These are phyloP conservation scores for Diplodus sargus DNA, from an alignment of 2,797 vertebrate genomes.

Conservation along the genomic window DNA sequence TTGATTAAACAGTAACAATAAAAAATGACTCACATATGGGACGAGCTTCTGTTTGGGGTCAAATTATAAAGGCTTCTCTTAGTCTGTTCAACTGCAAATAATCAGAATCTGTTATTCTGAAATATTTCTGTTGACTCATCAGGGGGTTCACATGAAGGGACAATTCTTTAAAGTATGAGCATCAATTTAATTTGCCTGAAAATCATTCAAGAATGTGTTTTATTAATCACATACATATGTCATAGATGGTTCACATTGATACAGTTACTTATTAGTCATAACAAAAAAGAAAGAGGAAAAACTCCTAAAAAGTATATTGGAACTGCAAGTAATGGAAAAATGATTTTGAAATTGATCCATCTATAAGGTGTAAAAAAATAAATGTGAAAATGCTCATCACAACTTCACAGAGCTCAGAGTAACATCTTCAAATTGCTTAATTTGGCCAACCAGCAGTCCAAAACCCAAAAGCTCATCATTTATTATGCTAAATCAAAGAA, in stretches of 20 bases:
- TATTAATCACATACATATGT: neutral
- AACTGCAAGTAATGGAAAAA: too few species aligned
- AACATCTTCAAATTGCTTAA: too few species aligned
- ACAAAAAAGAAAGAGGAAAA: too few species aligned
- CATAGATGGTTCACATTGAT: neutral
- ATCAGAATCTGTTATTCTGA: neutral
- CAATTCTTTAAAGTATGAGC: neutral
- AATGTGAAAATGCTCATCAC: too few species aligned
- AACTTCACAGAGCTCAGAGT: too few species aligned
- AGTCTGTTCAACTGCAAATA: constrained; percentile 11
- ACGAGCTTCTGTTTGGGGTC: neutral
- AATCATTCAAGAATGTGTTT: neutral
- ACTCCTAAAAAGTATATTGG: too few species aligned
- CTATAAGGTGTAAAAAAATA: too few species aligned
- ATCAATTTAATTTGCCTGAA: neutral
- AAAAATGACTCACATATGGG: neutral
- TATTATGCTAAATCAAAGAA: too few species aligned
- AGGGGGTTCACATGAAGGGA: neutral
- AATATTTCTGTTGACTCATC: neutral
- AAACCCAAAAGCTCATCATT: too few species aligned
- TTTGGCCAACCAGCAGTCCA: too few species aligned
- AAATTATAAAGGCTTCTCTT: constrained; percentile 2
- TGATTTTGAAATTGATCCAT: too few species aligned
- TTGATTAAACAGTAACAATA: constrained; percentile 7
- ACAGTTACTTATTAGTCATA: neutral